Evolutionary conservation across 2,888 invertebrate genomes (phyloP).

Genomic region (Bhutanitis thaidina): DNA sequence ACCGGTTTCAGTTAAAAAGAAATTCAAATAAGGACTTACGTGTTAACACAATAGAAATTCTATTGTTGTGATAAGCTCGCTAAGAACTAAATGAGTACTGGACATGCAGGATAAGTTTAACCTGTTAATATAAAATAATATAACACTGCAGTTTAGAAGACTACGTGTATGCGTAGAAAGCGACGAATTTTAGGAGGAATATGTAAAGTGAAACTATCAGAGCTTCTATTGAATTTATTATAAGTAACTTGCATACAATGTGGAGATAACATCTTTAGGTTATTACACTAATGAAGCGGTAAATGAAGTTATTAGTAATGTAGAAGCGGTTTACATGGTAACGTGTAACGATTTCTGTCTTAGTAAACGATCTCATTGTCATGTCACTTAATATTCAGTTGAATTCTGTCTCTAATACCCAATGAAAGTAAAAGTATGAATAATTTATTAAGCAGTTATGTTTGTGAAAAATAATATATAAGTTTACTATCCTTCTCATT

Average conservation of each 20-base stretch:
- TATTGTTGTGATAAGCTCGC: too few relatives aligned
- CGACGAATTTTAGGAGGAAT: too few relatives aligned
- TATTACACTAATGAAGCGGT: constrained; percentile 12
- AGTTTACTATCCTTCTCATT: too few relatives aligned
- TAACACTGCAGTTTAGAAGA: too few relatives aligned
- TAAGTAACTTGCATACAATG: constrained; percentile 12
- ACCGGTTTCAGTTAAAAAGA: too few relatives aligned
- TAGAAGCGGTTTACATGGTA: not conserved
- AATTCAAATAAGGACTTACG: too few relatives aligned
- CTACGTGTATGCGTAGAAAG: too few relatives aligned
- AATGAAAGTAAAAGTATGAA: constrained; percentile 15
- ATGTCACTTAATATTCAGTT: constrained; percentile 11
- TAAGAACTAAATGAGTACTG: too few relatives aligned
- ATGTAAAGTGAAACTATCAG: too few relatives aligned
- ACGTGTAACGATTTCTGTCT: constrained; percentile 1
- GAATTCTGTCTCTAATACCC: not conserved
- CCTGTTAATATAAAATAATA: too few relatives aligned
- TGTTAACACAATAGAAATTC: too few relatives aligned
- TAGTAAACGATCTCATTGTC: constrained; percentile 8
- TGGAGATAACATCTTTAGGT: constrained; percentile 3
- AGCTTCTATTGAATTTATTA: constrained; percentile 11
- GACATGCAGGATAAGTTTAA: too few relatives aligned
- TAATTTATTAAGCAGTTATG: not conserved
- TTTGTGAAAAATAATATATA: not conserved
- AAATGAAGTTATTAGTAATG: not conserved